These are phyloP conservation scores for Crotalus helleri DNA, from an alignment of 2,113 vertebrate species.

Conservation along the genomic window DNA sequence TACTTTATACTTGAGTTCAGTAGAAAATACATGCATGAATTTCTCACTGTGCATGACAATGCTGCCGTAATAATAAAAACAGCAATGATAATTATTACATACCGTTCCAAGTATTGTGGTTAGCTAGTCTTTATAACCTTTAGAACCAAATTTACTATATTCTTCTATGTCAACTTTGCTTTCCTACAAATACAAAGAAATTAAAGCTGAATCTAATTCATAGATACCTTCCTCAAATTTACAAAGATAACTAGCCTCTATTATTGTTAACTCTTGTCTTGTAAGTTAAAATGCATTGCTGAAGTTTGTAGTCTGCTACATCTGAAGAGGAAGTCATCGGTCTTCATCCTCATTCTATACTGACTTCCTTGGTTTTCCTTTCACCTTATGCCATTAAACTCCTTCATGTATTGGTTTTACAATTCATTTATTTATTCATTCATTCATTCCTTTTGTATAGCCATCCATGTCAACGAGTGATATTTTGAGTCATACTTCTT, in stretches of 20 bases:
- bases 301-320: conserved; percentile 15
- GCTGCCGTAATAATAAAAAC: conserved; percentile 48
- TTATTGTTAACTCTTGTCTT: conserved; percentile 38
- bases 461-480: background rate
- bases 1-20: conserved; percentile 31
- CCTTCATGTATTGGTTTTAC: background rate
- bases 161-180: conserved; percentile 70
- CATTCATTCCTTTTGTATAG: background rate
- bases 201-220: conserved; percentile 54
- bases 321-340: background rate
- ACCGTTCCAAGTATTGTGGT: conserved; percentile 65
- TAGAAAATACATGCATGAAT: conserved; percentile 42
- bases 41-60: conserved; percentile 61
- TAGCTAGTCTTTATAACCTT: conserved; percentile 63
- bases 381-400: background rate
- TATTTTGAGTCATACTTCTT: background rate
- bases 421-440: background rate
- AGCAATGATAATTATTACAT: background rate
- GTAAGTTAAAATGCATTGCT: background rate
- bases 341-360: background rate
- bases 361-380: background rate
- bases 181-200: conserved; percentile 70
- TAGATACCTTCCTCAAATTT: conserved; percentile 54
- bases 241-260: conserved; percentile 51
- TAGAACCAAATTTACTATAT: conserved; percentile 64